Conservation (phyloP, 2,797 vertebrate genomes). For the Tympanoctomys barrerae region DNA sequence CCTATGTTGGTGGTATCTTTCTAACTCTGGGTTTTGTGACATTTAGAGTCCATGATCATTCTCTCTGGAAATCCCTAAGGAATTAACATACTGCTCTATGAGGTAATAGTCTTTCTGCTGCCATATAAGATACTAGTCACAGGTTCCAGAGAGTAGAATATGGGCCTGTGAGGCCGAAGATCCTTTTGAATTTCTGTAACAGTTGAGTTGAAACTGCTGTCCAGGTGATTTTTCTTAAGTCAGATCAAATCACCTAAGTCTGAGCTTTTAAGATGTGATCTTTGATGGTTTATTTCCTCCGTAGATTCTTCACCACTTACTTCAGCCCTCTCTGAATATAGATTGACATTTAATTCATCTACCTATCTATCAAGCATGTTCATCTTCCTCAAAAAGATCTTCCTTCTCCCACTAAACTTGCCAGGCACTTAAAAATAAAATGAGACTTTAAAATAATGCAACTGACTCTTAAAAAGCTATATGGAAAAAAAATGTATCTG, state of each 20-base stretch:
- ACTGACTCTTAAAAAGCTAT: neutral
- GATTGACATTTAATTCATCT: neutral
- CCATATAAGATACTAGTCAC: neutral
- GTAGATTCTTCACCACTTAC: neutral
- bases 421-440: slow-evolving; percentile 28
- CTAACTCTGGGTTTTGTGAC: neutral
- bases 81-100: neutral
- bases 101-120: neutral
- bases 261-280: neutral
- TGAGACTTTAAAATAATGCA: neutral
- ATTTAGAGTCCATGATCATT: neutral
- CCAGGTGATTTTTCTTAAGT: neutral
- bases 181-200: neutral
- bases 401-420: neutral
- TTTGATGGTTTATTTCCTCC: slow-evolving; percentile 6
- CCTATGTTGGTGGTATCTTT: neutral
- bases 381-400: neutral
- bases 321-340: neutral
- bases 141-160: neutral
- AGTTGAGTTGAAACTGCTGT: neutral
- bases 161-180: neutral
- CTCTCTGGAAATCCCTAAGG: neutral
- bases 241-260: neutral
- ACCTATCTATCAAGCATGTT: neutral
- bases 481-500: neutral